phyloP scores from a whole-genome alignment of 1,140 invertebrate genomes.

The Chironomus tepperi region DNA sequence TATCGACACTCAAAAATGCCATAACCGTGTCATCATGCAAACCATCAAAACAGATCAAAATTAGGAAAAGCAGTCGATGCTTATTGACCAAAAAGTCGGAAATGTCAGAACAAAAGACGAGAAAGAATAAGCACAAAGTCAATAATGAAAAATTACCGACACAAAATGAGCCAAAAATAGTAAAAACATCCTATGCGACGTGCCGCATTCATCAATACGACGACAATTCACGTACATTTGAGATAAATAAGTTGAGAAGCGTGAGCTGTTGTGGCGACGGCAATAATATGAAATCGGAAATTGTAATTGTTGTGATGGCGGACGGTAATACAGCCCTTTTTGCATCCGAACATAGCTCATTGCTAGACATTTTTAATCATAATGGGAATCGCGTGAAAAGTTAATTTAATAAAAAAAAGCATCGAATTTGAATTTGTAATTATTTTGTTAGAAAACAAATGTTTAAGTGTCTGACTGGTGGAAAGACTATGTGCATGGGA shows the following conservation, averaged over 20 bases:
- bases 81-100: background rate
- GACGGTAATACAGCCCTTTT: background rate
- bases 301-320: background rate
- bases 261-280: background rate
- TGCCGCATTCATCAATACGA: slow-evolving; percentile 11
- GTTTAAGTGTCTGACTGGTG: background rate
- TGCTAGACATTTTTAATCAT: background rate
- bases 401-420: background rate
- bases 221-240: background rate
- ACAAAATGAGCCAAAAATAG: background rate
- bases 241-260: background rate
- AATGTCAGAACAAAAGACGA: background rate
- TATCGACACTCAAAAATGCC: background rate
- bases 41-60: background rate
- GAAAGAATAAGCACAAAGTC: background rate
- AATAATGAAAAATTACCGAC: background rate
- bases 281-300: background rate
- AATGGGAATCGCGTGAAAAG: background rate
- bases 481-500: background rate
- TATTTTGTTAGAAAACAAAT: background rate
- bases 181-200: background rate
- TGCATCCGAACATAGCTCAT: background rate
- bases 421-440: no score
- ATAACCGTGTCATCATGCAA: background rate
- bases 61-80: background rate